phyloP scores from a whole-genome alignment of 2,797 vertebrate species.

The Thalassophryne amazonica region DNA sequence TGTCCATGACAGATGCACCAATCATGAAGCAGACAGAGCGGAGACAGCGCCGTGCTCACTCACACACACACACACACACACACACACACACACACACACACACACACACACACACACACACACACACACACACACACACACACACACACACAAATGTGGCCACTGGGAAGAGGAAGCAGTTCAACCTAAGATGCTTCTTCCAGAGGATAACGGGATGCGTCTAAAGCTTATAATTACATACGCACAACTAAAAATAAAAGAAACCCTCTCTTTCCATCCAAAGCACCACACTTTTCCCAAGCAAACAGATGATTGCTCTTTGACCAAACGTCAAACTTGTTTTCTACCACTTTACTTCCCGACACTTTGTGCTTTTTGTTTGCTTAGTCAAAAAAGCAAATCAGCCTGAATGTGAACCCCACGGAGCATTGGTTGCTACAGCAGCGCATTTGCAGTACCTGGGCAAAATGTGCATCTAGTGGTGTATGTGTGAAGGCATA shows the following conservation, averaged over 20 bases:
- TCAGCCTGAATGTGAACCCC: constrained; percentile 31
- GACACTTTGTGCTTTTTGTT: constrained; percentile 17
- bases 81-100: too few species aligned
- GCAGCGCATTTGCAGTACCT: constrained; percentile 39
- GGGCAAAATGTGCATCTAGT: constrained; percentile 25
- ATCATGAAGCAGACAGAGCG: too few species aligned
- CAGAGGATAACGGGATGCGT: constrained; percentile 65
- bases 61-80: too few species aligned
- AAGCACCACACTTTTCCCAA: constrained; percentile 56
- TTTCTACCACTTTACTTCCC: constrained; percentile 32
- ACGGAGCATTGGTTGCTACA: constrained; percentile 28
- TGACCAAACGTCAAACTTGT: constrained; percentile 34
- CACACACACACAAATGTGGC: constrained; percentile 38
- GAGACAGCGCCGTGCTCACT: too few species aligned
- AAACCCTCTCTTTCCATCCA: constrained; percentile 65
- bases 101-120: too few species aligned
- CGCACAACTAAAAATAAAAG: constrained; percentile 54
- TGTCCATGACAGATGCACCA: too few species aligned
- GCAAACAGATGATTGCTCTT: constrained; percentile 34
- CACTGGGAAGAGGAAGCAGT: constrained; percentile 57
- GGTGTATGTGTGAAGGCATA: constrained; percentile 19
- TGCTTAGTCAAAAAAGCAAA: constrained; percentile 31
- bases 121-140: constrained; percentile 38
- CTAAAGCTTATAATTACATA: constrained; percentile 71
- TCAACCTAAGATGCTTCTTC: constrained; percentile 55